Base-by-base conservation (phyloP, 2,888 invertebrate species). In the Smittia aterrima region DNA sequence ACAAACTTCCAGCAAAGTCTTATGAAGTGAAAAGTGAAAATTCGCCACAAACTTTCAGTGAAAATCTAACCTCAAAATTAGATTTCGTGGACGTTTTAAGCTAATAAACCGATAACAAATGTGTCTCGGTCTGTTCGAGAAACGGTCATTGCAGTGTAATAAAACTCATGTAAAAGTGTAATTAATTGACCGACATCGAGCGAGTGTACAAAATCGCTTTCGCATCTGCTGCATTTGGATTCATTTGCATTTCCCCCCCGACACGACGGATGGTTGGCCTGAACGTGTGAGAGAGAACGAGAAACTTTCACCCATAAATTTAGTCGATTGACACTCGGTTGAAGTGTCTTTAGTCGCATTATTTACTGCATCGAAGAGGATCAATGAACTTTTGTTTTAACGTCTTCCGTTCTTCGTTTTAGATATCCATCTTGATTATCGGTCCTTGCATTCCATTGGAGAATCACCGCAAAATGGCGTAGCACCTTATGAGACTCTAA, bases 1-100 rank as follows among this genome's bases (percentile, higher is more conserved):
- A 82, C 81, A 82, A 81, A 80, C 78, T 47, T 47, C 47, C 82
- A 82, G 76, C 76, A n/a, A 74, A 0, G 20, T 1, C 38, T 20
- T 11, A 9, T 20, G 67, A 38, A 41, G 16, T 67, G 38, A 16
- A 67, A 16, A 9, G 41, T 67, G 40, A 6, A 24, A 22, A 64
- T 47, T 47, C n/a, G 18, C 18, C 53, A 2, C 24, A n/a, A 62
- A 62, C 62, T 22, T 24, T 24, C 22, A 62, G 62, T 13, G 24
- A 24, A 16, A 9, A 32, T 38, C 32, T 66, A 66, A 66, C 66
- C 66, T 66, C 66, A 66, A 66, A 16, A 38, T 3, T 3, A 9
- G 32, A 32, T 32, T 32, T 32, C 32, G 9, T 27, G 25, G 27
- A 58, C 13, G 18, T 47, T 16, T 47, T 16, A 13, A 58, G 13